Evolutionary conservation across 2,113 vertebrate genomes (phyloP), one percentile per base, ranked within the genome.

Genomic region (Sinocyclocheilus anshuiensis): DNA sequence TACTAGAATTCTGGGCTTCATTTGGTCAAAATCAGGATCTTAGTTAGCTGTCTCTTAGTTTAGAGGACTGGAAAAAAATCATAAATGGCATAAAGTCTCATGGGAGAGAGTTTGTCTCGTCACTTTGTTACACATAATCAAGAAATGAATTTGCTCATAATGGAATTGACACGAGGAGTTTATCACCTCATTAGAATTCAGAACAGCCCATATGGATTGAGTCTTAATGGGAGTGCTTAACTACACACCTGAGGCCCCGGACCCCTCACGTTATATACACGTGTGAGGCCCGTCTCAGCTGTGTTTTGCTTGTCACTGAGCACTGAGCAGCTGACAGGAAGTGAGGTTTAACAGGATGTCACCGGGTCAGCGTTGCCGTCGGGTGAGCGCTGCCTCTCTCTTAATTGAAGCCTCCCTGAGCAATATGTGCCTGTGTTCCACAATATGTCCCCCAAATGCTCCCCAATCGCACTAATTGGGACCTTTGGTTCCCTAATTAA

Each of bases 401-500:
- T 89, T 95, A 95, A 95, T 94, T 94, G 93, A 95, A 94, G 93
- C 89, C 86, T 88, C 90, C 87, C 89, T 88, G 85, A 91, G 90
- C 93, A 95, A 93, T 94, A 91, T 91, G 92, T 92, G 91, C 89
- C 61, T 94, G 90, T 93, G 93, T 93, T 92, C 90, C 87, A 81
- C 94, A 94, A 94, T 95, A 94, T 94, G 93, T 89, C 91, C 87
- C 67, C 72, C 80, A 83, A 16, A 92, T 22, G 86, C 86, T 87
- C 88, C 86, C 88, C 91, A 91, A 86, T 93, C 91, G 91, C 81
- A 88, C 92, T 95, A 94, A 95, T 95, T 95, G 94, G 93, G 83
- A 89, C 92, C 94, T 95, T 95, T 92, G 91, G 93, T 88, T 91
- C 87, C 84, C 92, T 93, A 93, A 95, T 95, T 94, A 95, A 94